Evolutionary conservation across 2,113 vertebrate genomes (phyloP).

Genomic region (Anseranas semipalmata): DNA sequence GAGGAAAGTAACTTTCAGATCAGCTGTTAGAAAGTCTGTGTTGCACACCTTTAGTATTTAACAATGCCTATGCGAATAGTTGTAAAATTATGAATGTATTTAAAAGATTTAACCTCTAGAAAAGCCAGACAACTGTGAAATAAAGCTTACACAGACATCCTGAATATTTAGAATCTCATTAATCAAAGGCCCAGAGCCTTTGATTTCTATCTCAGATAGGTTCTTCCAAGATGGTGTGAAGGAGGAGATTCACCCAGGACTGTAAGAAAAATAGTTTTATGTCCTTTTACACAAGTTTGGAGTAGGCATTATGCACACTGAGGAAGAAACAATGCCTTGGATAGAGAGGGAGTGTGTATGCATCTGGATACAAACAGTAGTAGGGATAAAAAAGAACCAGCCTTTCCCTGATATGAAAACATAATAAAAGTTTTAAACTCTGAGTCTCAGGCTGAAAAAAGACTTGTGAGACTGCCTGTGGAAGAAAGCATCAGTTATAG

Average conservation of each 20-base stretch:
- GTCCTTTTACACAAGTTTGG: not conserved
- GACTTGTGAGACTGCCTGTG: not conserved
- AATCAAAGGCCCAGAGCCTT: not conserved
- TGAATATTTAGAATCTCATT: not conserved
- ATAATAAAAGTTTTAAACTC: not conserved
- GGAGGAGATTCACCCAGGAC: not conserved
- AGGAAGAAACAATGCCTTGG: not conserved
- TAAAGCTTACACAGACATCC: not conserved
- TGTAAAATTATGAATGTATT: not conserved
- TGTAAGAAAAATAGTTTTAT: not conserved
- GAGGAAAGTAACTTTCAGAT: not conserved
- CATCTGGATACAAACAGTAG: not conserved
- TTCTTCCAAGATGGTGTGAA: not conserved
- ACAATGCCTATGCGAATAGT: not conserved
- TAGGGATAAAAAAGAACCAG: not conserved
- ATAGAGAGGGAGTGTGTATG: fast-evolving
- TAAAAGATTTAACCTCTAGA: not conserved
- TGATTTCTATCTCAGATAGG: not conserved
- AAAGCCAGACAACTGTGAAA: not conserved
- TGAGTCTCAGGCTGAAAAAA: not conserved
- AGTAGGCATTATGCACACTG: not conserved
- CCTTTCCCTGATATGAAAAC: not conserved
- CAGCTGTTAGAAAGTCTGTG: not conserved
- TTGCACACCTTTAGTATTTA: not conserved
- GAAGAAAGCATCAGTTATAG: not conserved